Conservation (phyloP, 1,140 invertebrate genomes). For the Hypothenemus hampei region DNA sequence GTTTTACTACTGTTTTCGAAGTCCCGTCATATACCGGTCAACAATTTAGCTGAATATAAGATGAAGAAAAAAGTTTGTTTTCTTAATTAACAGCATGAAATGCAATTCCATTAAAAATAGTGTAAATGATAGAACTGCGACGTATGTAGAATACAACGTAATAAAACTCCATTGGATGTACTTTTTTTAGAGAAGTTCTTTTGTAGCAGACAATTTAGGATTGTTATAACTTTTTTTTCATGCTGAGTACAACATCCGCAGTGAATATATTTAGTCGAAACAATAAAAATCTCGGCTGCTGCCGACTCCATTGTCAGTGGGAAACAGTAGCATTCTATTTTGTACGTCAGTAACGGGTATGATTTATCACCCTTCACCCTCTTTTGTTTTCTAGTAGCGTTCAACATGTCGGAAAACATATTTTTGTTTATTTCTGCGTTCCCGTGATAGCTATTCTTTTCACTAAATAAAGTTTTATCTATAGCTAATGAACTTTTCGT, state of each 20-base stretch:
- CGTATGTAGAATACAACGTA: too few species aligned
- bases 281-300: conserved; percentile 22
- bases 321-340: conserved; percentile 23
- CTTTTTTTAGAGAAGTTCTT: too few species aligned
- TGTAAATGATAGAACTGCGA: too few species aligned
- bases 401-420: conserved; percentile 26
- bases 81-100: too few species aligned
- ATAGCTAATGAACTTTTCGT: conserved; percentile 16
- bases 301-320: conserved; percentile 22
- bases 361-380: conserved; percentile 31
- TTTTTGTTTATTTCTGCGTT: conserved; percentile 16
- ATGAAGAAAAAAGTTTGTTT: too few species aligned
- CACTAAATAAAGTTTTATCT: conserved; percentile 24
- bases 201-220: conserved; percentile 11
- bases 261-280: conserved; percentile 20
- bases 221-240: conserved; percentile 14
- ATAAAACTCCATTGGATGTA: too few species aligned
- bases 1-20: too few species aligned
- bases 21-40: too few species aligned
- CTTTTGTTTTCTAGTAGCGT: conserved; percentile 19
- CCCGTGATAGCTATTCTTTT: conserved; percentile 10
- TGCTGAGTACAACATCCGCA: conserved; percentile 21
- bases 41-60: too few species aligned
- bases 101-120: too few species aligned
- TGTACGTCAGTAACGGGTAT: conserved; percentile 26